Percentiles rank a stretch among this genome's conserved stretches.
Evolutionary conservation across 1,140 invertebrate species (phyloP).

Genomic region (Trissolcus basalis): DNA sequence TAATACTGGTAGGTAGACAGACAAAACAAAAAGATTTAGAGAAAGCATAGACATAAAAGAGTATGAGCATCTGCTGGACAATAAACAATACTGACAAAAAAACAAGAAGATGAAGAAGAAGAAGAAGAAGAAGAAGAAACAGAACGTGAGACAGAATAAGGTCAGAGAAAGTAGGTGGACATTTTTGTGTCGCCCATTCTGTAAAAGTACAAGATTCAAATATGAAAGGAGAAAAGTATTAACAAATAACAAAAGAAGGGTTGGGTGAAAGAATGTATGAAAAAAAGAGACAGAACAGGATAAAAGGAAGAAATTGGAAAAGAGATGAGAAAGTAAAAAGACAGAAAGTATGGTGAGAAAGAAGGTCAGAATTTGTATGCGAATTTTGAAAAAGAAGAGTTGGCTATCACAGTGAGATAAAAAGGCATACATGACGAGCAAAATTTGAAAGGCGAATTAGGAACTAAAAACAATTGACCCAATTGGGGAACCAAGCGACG

Average conservation of each 20-base stretch:
- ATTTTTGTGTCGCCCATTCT: conserved; percentile 15
- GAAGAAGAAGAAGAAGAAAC: conserved; percentile 32
- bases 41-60: conserved; percentile 31
- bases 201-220: conserved; percentile 20
- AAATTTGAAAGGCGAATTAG: conserved; percentile 36
- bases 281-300: conserved; percentile 22
- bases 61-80: conserved; percentile 38
- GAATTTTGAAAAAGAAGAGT: neutral
- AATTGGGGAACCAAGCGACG: conserved; percentile 27
- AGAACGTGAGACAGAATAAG: conserved; percentile 36
- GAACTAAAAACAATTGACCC: conserved; percentile 40
- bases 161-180: conserved; percentile 54
- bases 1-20: conserved; percentile 54
- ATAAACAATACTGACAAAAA: conserved; percentile 41
- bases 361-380: neutral
- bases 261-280: conserved; percentile 3
- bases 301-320: conserved; percentile 19
- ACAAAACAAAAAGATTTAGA: conserved; percentile 47
- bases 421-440: conserved; percentile 12
- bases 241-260: conserved; percentile 4
- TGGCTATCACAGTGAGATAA: conserved; percentile 62
- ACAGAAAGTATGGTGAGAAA: neutral
- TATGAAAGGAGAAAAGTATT: conserved; percentile 5
- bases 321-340: conserved; percentile 28
- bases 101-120: conserved; percentile 39